These are phyloP conservation scores for Python bivittatus DNA, from an alignment of 2,113 vertebrate species.

Conservation along the genomic window DNA sequence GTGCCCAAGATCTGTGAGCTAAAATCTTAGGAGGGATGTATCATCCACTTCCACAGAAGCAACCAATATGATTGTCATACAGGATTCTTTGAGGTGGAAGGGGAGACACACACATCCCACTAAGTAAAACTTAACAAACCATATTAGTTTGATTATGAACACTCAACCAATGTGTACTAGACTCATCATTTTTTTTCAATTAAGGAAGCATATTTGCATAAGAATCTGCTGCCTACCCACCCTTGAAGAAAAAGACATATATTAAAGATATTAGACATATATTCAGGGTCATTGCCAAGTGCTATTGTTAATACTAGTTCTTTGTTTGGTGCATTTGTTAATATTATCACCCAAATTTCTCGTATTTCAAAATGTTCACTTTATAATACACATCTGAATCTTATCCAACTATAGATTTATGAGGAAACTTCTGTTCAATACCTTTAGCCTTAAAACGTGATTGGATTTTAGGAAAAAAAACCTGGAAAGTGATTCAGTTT, in stretches of 20 bases:
- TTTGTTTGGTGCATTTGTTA: not conserved
- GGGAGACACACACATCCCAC: not conserved
- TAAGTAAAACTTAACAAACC: not conserved
- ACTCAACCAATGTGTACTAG: too few species aligned
- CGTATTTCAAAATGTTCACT: not conserved
- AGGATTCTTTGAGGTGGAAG: not conserved
- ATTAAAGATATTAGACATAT: not conserved
- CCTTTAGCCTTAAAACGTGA: not conserved
- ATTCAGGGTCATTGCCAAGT: not conserved
- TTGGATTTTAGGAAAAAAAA: conserved; percentile 5
- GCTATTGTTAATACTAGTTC: not conserved
- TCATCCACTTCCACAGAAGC: not conserved
- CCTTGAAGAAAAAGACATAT: not conserved
- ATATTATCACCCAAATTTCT: not conserved
- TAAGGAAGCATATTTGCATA: not conserved
- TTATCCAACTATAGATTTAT: not conserved
- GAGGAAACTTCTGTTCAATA: not conserved
- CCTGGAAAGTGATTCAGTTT: conserved; percentile 3
- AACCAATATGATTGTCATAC: too few species aligned
- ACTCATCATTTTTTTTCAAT: not conserved
- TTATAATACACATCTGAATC: not conserved
- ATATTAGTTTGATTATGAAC: not conserved
- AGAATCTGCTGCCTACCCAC: not conserved
- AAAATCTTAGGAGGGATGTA: not conserved
- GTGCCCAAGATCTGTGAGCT: not conserved